A percentile compares a stretch with the other conserved stretches of the same genome.
Evolutionary conservation across 2,113 vertebrate species (phyloP).

Genomic region (Nannospalax galili): DNA sequence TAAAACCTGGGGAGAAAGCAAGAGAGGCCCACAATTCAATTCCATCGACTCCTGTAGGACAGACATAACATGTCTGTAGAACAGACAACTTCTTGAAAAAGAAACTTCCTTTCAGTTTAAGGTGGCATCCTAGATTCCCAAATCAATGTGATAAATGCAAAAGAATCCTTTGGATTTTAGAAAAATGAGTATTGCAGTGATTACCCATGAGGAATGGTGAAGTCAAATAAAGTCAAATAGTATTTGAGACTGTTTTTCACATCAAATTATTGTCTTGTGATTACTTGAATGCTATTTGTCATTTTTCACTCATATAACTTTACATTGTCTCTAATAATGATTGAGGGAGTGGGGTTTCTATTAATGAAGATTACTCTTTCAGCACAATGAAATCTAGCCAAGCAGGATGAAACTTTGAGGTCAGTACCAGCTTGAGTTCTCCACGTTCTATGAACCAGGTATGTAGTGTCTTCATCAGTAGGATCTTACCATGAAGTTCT

Average conservation of each 20-base stretch:
- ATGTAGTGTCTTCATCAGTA: too few relatives aligned
- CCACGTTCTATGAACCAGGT: too few relatives aligned
- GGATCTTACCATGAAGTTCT: too few relatives aligned
- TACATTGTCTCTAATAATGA: neutral
- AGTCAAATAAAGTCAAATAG: neutral
- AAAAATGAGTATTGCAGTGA: neutral
- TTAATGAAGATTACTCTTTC: neutral
- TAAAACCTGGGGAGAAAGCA: neutral
- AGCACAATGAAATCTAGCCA: too few relatives aligned
- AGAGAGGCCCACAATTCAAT: neutral
- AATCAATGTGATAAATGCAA: neutral
- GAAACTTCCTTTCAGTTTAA: neutral
- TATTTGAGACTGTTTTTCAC: neutral
- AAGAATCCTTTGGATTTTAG: neutral
- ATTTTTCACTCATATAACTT: conserved; percentile 5
- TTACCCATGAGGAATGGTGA: neutral
- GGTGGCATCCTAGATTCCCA: neutral
- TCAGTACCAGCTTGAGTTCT: too few relatives aligned
- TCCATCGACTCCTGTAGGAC: neutral
- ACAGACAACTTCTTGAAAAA: neutral
- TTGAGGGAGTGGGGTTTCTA: neutral
- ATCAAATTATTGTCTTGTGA: neutral
- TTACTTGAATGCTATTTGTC: neutral
- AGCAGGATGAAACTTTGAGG: too few relatives aligned
- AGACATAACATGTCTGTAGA: neutral